phyloP scores from a whole-genome alignment of 2,888 invertebrate species.

The Emmelina monodactyla region DNA sequence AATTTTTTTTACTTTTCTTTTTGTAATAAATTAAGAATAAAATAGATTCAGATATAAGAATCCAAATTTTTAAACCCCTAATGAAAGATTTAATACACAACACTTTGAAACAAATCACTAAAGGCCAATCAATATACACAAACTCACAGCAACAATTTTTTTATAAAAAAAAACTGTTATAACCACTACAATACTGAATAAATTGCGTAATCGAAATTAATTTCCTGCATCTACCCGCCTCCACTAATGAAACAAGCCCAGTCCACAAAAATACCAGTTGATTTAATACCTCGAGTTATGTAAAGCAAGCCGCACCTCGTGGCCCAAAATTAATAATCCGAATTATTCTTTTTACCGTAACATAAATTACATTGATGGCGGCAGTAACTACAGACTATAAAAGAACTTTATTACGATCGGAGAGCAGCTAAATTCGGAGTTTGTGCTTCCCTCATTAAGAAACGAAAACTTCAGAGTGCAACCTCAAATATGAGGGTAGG shows the following conservation, averaged over 20 bases:
- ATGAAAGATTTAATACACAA: no score
- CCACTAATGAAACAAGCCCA: no score
- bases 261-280: background rate
- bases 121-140: no score
- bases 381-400: conserved; percentile 43
- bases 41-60: no score
- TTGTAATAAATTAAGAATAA: no score
- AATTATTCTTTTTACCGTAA: conserved; percentile 51
- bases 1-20: no score
- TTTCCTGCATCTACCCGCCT: no score
- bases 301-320: conserved; percentile 45
- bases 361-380: conserved; percentile 57
- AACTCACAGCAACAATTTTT: background rate
- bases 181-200: background rate
- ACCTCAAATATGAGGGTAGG: background rate
- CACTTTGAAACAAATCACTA: no score
- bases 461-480: background rate
- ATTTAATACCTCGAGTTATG: conserved; percentile 20
- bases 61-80: no score
- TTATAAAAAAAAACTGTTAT: background rate
- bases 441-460: background rate
- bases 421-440: conserved; percentile 28
- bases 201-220: background rate
- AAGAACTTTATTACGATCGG: conserved; percentile 44
- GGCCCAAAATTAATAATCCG: conserved; percentile 54